phyloP scores from a whole-genome alignment of 2,888 invertebrate species.

The Drosophila parthenogenetica region DNA sequence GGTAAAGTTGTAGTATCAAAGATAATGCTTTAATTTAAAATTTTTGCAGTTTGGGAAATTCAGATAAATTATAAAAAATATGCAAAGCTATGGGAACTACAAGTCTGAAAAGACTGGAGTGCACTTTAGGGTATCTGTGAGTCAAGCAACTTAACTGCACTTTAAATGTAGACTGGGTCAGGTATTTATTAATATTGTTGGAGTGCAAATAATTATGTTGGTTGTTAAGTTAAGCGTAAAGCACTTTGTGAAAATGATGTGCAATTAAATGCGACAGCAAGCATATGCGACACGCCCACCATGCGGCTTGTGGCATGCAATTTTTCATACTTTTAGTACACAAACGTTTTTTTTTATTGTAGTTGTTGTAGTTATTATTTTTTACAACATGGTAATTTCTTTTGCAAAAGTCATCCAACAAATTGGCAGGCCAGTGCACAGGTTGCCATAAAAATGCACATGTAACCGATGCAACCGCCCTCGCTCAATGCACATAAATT shows the following conservation, averaged over 20 bases:
- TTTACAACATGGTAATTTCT: constrained; percentile 11
- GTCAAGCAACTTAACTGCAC: not conserved
- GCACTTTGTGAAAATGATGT: constrained; percentile 67
- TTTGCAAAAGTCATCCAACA: constrained; percentile 24
- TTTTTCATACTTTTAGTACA: constrained; percentile 25
- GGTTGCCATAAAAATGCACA: constrained; percentile 22
- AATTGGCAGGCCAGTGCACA: constrained; percentile 12
- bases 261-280: constrained; percentile 51
- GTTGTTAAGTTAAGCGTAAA: constrained; percentile 73
- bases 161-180: constrained; percentile 4
- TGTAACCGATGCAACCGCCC: constrained; percentile 21
- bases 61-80: too few species aligned
- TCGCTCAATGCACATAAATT: constrained; percentile 44
- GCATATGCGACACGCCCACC: constrained; percentile 30
- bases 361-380: too few species aligned
- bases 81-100: not conserved
- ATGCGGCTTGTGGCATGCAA: constrained; percentile 18
- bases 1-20: too few species aligned
- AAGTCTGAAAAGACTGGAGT: not conserved
- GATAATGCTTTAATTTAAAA: too few species aligned
- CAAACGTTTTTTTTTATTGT: not conserved
- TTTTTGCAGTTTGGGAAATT: too few species aligned
- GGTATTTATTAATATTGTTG: constrained; percentile 61
- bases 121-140: not conserved
- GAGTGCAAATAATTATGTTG: constrained; percentile 74